Evolutionary conservation across 1,140 invertebrate genomes (phyloP).

Genomic region (Cotesia glomerata): DNA sequence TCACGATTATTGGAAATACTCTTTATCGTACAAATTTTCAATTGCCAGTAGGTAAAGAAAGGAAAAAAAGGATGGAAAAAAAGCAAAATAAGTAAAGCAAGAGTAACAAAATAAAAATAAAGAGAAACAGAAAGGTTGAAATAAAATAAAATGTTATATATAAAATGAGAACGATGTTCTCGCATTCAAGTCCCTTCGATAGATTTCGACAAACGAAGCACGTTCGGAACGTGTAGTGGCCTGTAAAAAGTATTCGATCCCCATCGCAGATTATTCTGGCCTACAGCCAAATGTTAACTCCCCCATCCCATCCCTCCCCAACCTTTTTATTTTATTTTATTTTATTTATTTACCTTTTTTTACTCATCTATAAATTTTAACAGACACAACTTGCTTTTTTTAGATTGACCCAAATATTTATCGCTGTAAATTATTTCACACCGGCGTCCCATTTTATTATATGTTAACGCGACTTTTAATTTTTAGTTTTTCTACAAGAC

Average conservation of each 20-base stretch:
- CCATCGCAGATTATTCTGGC: slow-evolving; percentile 49
- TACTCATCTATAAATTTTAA: neutral
- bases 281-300: slow-evolving; percentile 41
- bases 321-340: too few species aligned
- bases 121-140: neutral
- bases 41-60: neutral
- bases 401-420: slow-evolving; percentile 49
- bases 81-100: too few species aligned
- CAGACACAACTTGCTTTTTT: slow-evolving; percentile 9
- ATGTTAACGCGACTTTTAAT: neutral
- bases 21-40: neutral
- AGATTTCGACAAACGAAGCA: slow-evolving; percentile 38
- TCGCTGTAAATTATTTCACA: slow-evolving; percentile 43
- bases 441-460: slow-evolving; percentile 4
- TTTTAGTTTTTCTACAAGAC: slow-evolving; percentile 31
- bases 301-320: too few species aligned
- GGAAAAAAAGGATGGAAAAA: slow-evolving; percentile 7
- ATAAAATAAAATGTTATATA: neutral
- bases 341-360: neutral
- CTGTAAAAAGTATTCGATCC: slow-evolving; percentile 45
- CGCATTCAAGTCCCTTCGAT: slow-evolving; percentile 13
- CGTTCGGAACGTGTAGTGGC: slow-evolving; percentile 32
- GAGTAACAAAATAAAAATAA: neutral
- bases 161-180: slow-evolving; percentile 16
- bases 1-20: neutral